Evolutionary conservation across 2,888 invertebrate genomes (phyloP).

Genomic region (Pandemis cinnamomeana): DNA sequence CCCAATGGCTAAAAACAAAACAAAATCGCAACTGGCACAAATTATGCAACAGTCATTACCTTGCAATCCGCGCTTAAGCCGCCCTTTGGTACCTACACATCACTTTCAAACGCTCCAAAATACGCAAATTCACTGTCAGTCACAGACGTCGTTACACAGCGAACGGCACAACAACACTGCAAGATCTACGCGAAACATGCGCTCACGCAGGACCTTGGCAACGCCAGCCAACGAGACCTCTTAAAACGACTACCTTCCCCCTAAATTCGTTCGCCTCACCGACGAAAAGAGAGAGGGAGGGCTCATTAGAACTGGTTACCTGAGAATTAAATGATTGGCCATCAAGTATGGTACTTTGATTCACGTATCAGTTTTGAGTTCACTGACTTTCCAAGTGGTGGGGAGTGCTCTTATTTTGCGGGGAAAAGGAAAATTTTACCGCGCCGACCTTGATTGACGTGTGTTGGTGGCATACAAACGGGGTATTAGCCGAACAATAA

Average conservation of each 20-base stretch:
- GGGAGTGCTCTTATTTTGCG: constrained; percentile 32
- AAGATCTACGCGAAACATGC: constrained; percentile 45
- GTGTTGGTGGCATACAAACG: constrained; percentile 4
- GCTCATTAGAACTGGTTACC: constrained; percentile 26
- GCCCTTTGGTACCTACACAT: constrained; percentile 36
- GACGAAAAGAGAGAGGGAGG: constrained; percentile 25
- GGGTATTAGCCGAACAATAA: constrained; percentile 13
- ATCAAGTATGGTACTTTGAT: constrained; percentile 43
- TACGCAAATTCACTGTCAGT: constrained; percentile 13
- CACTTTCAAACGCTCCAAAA: constrained; percentile 35
- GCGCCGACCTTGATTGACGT: constrained; percentile 15
- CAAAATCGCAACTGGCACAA: constrained; percentile 33
- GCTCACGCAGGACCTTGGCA: constrained; percentile 43
- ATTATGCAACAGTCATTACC: constrained; percentile 37
- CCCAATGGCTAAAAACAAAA: constrained; percentile 26
- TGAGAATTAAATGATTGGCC: constrained; percentile 40
- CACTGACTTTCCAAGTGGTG: constrained; percentile 46
- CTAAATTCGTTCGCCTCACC: neutral
- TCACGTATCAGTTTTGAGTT: constrained; percentile 41
- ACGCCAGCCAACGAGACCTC: constrained; percentile 30
- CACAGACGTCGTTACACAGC: constrained; percentile 37
- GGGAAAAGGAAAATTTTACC: constrained; percentile 36
- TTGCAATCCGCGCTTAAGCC: constrained; percentile 15
- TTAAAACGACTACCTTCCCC: constrained; percentile 17
- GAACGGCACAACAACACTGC: constrained; percentile 44